Conservation (phyloP, 2,888 invertebrate species). For the Clivina fossor region DNA sequence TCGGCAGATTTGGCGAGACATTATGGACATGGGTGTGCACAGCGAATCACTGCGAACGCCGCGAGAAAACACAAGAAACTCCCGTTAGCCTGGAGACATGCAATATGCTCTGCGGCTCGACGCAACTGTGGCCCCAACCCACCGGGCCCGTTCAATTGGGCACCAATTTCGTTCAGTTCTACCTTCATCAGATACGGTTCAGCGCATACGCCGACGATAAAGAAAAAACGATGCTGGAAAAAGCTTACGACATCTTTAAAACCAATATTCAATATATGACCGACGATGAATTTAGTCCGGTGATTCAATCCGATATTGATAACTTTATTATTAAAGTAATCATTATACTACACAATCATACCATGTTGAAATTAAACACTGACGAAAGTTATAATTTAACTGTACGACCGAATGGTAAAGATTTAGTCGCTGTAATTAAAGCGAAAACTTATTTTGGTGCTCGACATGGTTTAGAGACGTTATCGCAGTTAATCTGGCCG, state of each 20-base stretch:
- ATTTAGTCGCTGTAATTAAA: slow-evolving; percentile 62
- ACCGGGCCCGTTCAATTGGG: slow-evolving; percentile 70
- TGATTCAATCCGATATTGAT: slow-evolving; percentile 45
- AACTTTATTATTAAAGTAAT: slow-evolving; percentile 57
- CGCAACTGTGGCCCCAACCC: slow-evolving; percentile 79
- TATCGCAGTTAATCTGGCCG: slow-evolving; percentile 80
- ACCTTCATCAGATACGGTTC: slow-evolving; percentile 57
- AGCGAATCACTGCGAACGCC: slow-evolving; percentile 68
- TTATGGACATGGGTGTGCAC: slow-evolving; percentile 78
- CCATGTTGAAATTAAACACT: slow-evolving; percentile 64
- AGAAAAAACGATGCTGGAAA: slow-evolving; percentile 53
- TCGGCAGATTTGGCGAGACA: slow-evolving; percentile 57
- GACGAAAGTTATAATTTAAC: slow-evolving; percentile 76
- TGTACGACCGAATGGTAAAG: slow-evolving; percentile 56
- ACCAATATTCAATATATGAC: slow-evolving; percentile 46
- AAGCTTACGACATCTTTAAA: slow-evolving; percentile 58
- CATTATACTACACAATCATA: slow-evolving; percentile 55
- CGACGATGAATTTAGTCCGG: slow-evolving; percentile 34
- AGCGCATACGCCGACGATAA: slow-evolving; percentile 53
- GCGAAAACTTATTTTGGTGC: slow-evolving; percentile 76
- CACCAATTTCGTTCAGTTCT: slow-evolving; percentile 63
- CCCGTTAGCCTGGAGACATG: slow-evolving; percentile 68
- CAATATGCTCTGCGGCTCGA: slow-evolving; percentile 75
- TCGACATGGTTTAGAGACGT: slow-evolving; percentile 74
- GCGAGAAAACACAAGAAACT: slow-evolving; percentile 50